Evolutionary conservation across 2,797 vertebrate species (phyloP), one percentile per base, ranked within the genome.

Genomic region (Pelobates cultripes): DNA sequence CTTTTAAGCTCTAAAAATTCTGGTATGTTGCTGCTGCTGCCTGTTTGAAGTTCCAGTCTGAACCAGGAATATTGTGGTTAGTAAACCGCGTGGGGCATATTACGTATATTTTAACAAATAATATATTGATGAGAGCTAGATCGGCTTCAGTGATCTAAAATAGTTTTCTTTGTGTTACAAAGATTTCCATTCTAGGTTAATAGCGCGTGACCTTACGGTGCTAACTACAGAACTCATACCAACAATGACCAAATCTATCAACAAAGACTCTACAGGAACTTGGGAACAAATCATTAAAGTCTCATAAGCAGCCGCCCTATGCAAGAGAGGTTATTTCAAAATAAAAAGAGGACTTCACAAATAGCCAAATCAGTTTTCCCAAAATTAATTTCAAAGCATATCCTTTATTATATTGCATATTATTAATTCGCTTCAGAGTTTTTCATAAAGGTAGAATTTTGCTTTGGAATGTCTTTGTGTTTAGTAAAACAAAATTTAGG

Each of bases 181-280:
- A 57, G 55, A 57, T 15, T 57, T 9, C 7, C 55, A 57, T 12
- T 67, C 45, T 47, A 72, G 77, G 17, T 66, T 73, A 73, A 80
- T 67, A 43, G 64, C 64, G 44, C 17, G 15, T 80, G 78, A 80
- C 77, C 60, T 12, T 28, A 40, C 40, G 53, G 51, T 78, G 77
- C 77, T 60, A 43, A 70, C 70, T 45, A 55, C 57, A 61, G 77
- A 43, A 72, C 12, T 41, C 45, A 7, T 60, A 72, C 51, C 51
- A 45, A 61, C 55, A 71, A 61, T 72, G 43, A 80, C 61, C 61
- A 43, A 42, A 57, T 66, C 57, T 67, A 51, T 73, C 78, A 73
- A 5, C 15, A 28, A 40, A 43, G 2, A 10, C 44, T 73, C 70
- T 43, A 15, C 40, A 69, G 14, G 28, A 17, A 60, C 12, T 28